Evolutionary conservation across 1,140 invertebrate species (phyloP), one percentile per base, ranked within the genome.

Genomic region (Portunus trituberculatus): DNA sequence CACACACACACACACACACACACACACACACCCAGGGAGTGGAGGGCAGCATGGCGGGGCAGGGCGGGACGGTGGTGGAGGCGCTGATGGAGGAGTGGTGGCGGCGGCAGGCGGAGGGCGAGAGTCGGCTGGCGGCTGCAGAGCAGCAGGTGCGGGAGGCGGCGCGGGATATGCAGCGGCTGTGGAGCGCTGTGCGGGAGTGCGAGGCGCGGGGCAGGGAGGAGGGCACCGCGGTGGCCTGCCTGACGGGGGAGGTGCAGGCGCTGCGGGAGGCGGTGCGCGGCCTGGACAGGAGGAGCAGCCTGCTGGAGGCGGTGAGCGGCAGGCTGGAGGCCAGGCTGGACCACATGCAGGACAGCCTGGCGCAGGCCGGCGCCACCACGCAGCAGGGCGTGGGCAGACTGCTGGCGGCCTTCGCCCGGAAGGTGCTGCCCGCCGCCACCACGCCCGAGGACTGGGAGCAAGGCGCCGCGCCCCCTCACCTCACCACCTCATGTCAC

Each of bases 341-440:
- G 67, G 93, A 89, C 31, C 84, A 94, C 29, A 20, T 94, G 48
- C 89, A 82, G 48, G 93, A 94, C 1, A 52, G 76, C 20, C 31
- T 94, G 48, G 45, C 52, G 7, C 48, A 90, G 25, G 67, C 87
- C 59, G 82, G 86, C 31, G 46, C 32, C 12, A 87, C 89, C 87
- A 94, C 93, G 0, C 93, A 94, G 59, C 87, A 89, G 84, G n/a
- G 29, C 4, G 93, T 94, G 16, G 90, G 86, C 28, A 89, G 48
- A 28, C 93, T 94, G 8, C 87, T 94, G 93, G 88, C 48, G 1
- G 90, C 67, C 48, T 94, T 94, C 46, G 87, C 87, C 25, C 32
- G 32, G 12, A 29, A 31, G 48, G 59, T 29, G 29, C 52, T 67
- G 6, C 12, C 12, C 8, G 10, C 16, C n/a, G 46, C 32, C 3